phyloP scores from a whole-genome alignment of 2,797 vertebrate genomes.

The Crotalus adamanteus region DNA sequence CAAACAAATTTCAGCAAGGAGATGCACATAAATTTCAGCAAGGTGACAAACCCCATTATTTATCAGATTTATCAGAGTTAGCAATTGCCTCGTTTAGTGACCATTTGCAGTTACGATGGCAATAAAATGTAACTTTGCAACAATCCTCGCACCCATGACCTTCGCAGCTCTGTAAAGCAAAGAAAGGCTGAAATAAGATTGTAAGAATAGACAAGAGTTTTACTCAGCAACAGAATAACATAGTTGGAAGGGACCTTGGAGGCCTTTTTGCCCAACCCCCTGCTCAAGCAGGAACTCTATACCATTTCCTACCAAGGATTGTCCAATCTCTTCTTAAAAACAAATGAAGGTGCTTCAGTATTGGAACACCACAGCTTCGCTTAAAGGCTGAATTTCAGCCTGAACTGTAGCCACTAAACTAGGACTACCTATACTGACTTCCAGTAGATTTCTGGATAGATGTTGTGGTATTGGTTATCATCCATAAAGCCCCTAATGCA shows the following conservation, averaged over 20 bases:
- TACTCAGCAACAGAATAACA: not conserved
- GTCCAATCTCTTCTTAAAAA: too few species aligned
- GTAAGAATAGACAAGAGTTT: not conserved
- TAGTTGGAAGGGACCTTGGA: not conserved
- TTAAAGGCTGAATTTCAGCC: not conserved
- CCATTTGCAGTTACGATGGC: not conserved
- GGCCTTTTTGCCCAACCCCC: not conserved
- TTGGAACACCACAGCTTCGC: too few species aligned
- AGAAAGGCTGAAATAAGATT: not conserved
- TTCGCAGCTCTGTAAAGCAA: not conserved
- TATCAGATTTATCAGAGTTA: not conserved
- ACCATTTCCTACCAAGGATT: too few species aligned
- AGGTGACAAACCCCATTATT: not conserved
- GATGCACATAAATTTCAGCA: too few species aligned
- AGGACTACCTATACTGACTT: not conserved
- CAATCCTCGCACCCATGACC: not conserved
- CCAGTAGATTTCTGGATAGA: not conserved
- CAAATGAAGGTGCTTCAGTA: too few species aligned
- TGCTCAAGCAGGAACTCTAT: not conserved
- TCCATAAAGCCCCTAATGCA: not conserved
- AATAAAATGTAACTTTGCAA: not conserved
- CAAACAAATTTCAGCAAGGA: not conserved
- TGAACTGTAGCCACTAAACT: not conserved
- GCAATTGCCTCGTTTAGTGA: not conserved
- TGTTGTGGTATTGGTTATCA: not conserved